These are phyloP conservation scores for Mylabris sibirica DNA, from an alignment of 2,888 invertebrate genomes.

Conservation along the genomic window DNA sequence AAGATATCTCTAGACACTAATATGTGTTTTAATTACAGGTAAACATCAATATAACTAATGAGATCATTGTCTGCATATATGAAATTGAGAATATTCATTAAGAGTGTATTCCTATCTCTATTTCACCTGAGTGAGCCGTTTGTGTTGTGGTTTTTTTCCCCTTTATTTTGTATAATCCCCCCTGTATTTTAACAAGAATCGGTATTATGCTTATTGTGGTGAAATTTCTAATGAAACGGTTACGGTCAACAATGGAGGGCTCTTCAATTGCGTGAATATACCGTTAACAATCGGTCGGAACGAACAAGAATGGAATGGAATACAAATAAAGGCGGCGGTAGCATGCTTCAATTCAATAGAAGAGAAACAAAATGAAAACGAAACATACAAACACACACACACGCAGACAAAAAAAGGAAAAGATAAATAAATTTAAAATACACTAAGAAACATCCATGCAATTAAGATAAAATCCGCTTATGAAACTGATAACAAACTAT, in stretches of 20 bases:
- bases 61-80: too few species aligned
- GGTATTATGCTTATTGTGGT: neutral
- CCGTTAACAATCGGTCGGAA: neutral
- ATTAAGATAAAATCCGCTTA: neutral
- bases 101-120: too few species aligned
- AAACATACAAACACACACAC: too few species aligned
- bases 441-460: neutral
- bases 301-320: neutral
- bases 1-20: neutral
- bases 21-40: neutral
- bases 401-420: too few species aligned
- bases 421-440: neutral
- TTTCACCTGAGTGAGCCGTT: too few species aligned
- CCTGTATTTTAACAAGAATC: neutral
- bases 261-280: neutral
- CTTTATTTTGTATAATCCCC: too few species aligned
- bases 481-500: neutral
- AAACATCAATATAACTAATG: too few species aligned
- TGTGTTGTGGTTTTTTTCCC: too few species aligned
- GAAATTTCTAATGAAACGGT: neutral
- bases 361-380: neutral
- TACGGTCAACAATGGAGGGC: constrained; percentile 2
- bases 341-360: neutral
- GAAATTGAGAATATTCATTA: too few species aligned
- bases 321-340: neutral